These are phyloP conservation scores for Stictocephala bisonia DNA, from an alignment of 2,888 invertebrate genomes.

Conservation along the genomic window DNA sequence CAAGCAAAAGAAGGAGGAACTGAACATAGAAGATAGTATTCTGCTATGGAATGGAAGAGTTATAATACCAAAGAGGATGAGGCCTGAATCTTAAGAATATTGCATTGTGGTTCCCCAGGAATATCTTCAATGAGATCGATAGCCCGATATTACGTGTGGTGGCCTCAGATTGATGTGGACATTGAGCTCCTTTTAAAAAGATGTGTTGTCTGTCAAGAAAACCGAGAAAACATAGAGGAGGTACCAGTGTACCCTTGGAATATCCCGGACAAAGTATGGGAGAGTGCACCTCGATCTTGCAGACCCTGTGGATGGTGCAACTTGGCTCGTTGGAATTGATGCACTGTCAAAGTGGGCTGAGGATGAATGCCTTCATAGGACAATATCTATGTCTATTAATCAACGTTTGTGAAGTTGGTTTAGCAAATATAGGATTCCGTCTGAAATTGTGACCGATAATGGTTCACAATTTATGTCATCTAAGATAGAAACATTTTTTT, in stretches of 20 bases:
- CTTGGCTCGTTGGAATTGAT: slow-evolving; percentile 36
- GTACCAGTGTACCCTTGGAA: slow-evolving; percentile 7
- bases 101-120: slow-evolving; percentile 29
- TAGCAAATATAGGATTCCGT: slow-evolving; percentile 1
- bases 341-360: slow-evolving; percentile 40
- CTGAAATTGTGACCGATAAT: slow-evolving; percentile 11
- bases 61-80: not conserved
- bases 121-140: slow-evolving; percentile 26
- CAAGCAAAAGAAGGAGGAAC: slow-evolving; percentile 1
- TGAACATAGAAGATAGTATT: slow-evolving; percentile 14
- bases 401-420: slow-evolving; percentile 33
- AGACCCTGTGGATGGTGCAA: slow-evolving; percentile 17
- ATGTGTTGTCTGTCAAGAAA: not conserved
- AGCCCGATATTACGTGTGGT: slow-evolving; percentile 26
- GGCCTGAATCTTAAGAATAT: not conserved
- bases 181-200: slow-evolving; percentile 2
- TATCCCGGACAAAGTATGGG: slow-evolving; percentile 7
- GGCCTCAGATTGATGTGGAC: slow-evolving; percentile 22
- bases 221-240: slow-evolving; percentile 10
- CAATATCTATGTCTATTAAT: slow-evolving; percentile 22
- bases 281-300: slow-evolving; percentile 41
- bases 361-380: slow-evolving; percentile 17
- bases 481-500: not conserved
- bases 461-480: slow-evolving; percentile 5
- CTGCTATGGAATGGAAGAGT: slow-evolving; percentile 18